These are phyloP conservation scores for Gila robusta DNA, from an alignment of 2,797 vertebrate genomes.

Conservation along the genomic window DNA sequence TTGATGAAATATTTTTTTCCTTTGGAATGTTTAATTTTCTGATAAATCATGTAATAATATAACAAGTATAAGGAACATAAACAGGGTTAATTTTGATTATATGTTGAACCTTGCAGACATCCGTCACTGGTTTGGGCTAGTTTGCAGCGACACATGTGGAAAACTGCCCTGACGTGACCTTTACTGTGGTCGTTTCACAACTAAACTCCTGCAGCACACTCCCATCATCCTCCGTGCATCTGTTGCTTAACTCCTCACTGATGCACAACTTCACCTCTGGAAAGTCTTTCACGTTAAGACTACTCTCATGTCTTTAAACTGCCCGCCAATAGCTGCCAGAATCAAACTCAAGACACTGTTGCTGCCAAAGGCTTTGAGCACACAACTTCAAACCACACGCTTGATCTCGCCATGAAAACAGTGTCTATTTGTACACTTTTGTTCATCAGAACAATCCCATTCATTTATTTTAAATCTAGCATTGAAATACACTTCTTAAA, in stretches of 20 bases:
- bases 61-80: not conserved
- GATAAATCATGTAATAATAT: not conserved
- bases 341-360: constrained; percentile 11
- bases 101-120: not conserved
- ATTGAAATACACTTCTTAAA: not conserved
- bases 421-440: not conserved
- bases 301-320: not conserved
- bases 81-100: not conserved
- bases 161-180: not conserved
- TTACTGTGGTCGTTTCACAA: constrained; percentile 10
- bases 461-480: not conserved
- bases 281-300: not conserved
- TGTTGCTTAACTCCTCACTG: constrained; percentile 11
- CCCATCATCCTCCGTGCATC: not conserved
- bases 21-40: not conserved
- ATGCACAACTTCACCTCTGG: not conserved
- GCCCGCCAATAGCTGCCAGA: constrained; percentile 5
- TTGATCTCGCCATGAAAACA: not conserved
- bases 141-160: constrained; percentile 1
- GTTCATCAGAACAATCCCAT: not conserved
- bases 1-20: not conserved
- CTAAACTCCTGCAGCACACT: not conserved
- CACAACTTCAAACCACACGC: not conserved
- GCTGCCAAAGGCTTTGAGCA: not conserved
- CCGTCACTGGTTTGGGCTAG: not conserved